Evolutionary conservation across 2,888 invertebrate genomes (phyloP).

Genomic region (Molorchus minor): DNA sequence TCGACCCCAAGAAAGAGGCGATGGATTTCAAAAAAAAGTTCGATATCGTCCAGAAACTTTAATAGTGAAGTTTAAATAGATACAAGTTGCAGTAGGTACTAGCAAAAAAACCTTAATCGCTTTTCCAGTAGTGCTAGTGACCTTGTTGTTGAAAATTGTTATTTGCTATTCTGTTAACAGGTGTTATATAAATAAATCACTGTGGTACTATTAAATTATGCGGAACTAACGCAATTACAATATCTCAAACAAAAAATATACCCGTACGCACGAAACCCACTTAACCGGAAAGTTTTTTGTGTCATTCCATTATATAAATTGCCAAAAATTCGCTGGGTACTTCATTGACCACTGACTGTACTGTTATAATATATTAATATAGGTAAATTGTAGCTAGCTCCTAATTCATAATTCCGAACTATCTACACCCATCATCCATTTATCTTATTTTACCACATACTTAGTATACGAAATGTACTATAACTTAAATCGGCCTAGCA

Average conservation of each 20-base stretch:
- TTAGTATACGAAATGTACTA: too few species aligned
- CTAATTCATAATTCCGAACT: too few species aligned
- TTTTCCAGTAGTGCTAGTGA: conserved; percentile 27
- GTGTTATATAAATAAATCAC: conserved; percentile 36
- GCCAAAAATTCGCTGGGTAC: too few species aligned
- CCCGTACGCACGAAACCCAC: not conserved
- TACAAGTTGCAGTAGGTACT: not conserved
- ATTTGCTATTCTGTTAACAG: conserved; percentile 19
- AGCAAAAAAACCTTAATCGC: conserved; percentile 14
- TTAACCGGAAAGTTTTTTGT: conserved; percentile 1
- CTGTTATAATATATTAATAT: too few species aligned
- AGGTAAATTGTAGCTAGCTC: too few species aligned
- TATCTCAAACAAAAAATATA: not conserved
- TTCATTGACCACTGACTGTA: too few species aligned
- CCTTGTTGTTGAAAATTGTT: conserved; percentile 27
- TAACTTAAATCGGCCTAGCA: too few species aligned
- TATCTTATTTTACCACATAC: too few species aligned
- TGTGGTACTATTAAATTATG: conserved; percentile 16
- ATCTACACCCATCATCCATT: too few species aligned
- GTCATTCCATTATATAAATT: conserved; percentile 1
- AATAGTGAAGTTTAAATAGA: conserved; percentile 53
- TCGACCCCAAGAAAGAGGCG: conserved; percentile 88
- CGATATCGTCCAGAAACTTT: conserved; percentile 93
- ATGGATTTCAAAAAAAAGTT: conserved; percentile 93
- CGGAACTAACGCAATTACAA: conserved; percentile 17